These are phyloP conservation scores for Cynodonichthys magdalenae DNA, from an alignment of 2,797 vertebrate species.

Conservation along the genomic window DNA sequence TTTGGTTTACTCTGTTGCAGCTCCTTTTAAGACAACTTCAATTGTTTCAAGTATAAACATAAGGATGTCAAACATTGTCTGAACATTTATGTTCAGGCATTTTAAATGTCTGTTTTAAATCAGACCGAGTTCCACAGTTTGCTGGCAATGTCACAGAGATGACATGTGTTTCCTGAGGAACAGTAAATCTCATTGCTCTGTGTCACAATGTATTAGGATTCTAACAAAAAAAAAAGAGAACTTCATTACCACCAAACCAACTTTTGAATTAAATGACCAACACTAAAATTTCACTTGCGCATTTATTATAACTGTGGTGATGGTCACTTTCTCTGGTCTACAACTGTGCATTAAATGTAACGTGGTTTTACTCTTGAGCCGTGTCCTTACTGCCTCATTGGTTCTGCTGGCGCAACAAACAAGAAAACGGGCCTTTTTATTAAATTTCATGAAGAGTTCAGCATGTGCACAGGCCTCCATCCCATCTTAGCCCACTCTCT, in stretches of 20 bases:
- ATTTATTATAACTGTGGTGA: not conserved
- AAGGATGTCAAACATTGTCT: too few species aligned
- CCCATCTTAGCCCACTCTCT: constrained; percentile 19
- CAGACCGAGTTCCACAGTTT: not conserved
- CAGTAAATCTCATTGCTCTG: not conserved
- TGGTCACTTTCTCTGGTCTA: too few species aligned
- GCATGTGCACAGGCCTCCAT: constrained; percentile 18
- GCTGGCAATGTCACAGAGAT: not conserved
- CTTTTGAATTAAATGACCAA: not conserved
- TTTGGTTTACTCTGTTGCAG: too few species aligned
- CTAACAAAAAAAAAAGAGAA: not conserved
- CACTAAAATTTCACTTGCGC: not conserved
- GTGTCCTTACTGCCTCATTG: too few species aligned
- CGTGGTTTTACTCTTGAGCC: too few species aligned
- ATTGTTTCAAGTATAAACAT: too few species aligned
- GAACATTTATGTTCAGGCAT: too few species aligned
- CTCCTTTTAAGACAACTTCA: too few species aligned
- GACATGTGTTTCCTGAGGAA: not conserved
- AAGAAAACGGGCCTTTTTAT: constrained; percentile 22
- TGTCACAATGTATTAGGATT: not conserved
- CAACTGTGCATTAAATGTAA: constrained; percentile 1
- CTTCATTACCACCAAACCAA: not conserved
- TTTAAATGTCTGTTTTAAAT: too few species aligned
- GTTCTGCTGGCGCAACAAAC: constrained; percentile 6
- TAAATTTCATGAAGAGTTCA: constrained; percentile 30